A percentile compares a stretch with the other conserved stretches of the same genome.
Evolutionary conservation across 1,140 invertebrate species (phyloP).

Genomic region (Ips nitidus): DNA sequence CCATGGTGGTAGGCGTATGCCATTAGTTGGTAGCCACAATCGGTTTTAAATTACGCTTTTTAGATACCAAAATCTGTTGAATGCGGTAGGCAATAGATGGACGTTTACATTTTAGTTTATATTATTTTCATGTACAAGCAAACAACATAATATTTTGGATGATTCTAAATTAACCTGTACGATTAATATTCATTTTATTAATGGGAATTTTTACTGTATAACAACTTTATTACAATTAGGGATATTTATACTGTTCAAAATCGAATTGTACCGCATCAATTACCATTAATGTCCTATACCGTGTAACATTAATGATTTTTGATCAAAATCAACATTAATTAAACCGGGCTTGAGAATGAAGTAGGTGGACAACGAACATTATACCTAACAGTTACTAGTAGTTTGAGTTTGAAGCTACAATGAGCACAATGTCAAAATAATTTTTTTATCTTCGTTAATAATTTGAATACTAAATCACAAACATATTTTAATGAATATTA

Average conservation of each 20-base stretch:
- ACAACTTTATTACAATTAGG: background rate
- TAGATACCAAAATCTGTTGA: background rate
- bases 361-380: slow-evolving; percentile 16
- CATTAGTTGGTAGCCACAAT: slow-evolving; percentile 30
- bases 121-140: background rate
- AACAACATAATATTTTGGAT: too few species aligned
- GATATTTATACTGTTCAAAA: slow-evolving; percentile 6
- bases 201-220: background rate
- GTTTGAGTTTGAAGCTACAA: slow-evolving; percentile 12
- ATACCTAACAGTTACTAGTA: slow-evolving; percentile 15
- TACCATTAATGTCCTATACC: slow-evolving; percentile 17
- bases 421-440: slow-evolving; percentile 5
- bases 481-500: background rate
- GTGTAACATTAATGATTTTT: slow-evolving; percentile 21
- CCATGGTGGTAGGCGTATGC: slow-evolving; percentile 20
- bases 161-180: background rate
- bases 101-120: background rate
- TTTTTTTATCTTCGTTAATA: background rate
- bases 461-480: background rate
- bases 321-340: slow-evolving; percentile 20
- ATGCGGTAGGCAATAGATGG: background rate
- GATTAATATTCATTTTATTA: background rate
- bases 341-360: slow-evolving; percentile 4
- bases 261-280: slow-evolving; percentile 6
- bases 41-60: slow-evolving; percentile 21